Base-by-base conservation (phyloP, 2,113 vertebrate genomes). In the Gorsachius goisagi region DNA sequence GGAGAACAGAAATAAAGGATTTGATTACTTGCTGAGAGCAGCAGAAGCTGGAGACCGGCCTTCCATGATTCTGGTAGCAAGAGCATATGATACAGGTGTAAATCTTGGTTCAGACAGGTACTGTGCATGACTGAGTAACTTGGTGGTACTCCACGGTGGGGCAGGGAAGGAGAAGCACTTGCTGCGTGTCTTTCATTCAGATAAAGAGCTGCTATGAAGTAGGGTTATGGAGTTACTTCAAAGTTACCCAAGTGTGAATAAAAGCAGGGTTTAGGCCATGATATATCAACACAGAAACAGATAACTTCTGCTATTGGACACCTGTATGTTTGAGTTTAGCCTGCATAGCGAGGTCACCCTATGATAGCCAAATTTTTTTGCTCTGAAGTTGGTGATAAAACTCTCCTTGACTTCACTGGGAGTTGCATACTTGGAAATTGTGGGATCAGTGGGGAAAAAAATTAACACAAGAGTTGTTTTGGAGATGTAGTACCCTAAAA, bases 21-120 rank as follows among this genome's bases (percentile, higher is more conserved):
- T 99, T 78, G 95, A 98, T 92, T 99, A 99, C 93, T 98, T 99
- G 71, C 89, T 99, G 93, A 98, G 98, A 97, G 99, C 99, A 11
- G 99, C 99, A 12, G 99, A 99, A 94, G 99, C 99, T 32, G 99
- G 99, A 5, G 99, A 99, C 96, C 97, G 99, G 12, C 98, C 98
- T 41, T 99, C 98, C 66, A 99, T 99, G 99, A 99, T 99, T 88
- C 95, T 98, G 5, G 98, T 99, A 90, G 99, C 99, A 67, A 98
- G 98, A 98, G 99, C 99, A 32, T 99, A 99, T 53, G 99, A 99
- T 86, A 98, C 98, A 1, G 99, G 99, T 24, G 58, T 97, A 60
- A 99, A 98, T 94, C 98, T 99, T 76, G 95, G 98, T 62, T 97
- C 98, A 68, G 98, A 99, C 97, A 99, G 99, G 99, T 99, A 98